These are phyloP conservation scores for Campylorhamphus procurvoides DNA, from an alignment of 2,113 vertebrate species.

Conservation along the genomic window DNA sequence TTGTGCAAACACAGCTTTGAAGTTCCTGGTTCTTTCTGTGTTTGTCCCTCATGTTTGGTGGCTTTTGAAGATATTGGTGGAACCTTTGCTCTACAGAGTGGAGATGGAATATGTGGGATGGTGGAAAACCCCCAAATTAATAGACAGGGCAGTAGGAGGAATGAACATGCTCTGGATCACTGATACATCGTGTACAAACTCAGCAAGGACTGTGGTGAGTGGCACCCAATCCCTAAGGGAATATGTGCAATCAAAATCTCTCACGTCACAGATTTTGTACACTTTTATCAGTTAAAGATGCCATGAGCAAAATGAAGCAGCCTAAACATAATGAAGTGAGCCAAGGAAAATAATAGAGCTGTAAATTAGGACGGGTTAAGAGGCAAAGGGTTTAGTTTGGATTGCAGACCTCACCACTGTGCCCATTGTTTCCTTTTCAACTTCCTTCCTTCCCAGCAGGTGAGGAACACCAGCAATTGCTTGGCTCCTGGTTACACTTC, in stretches of 20 bases:
- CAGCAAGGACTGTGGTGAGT: neutral
- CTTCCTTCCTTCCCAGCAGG: neutral
- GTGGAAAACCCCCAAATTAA: neutral
- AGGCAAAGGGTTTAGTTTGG: neutral
- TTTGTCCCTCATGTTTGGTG: neutral
- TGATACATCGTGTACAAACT: neutral
- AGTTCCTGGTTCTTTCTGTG: neutral
- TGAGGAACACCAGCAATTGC: neutral
- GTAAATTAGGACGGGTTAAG: neutral
- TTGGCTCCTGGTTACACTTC: accelerated
- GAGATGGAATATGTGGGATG: neutral
- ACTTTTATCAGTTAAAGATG: neutral
- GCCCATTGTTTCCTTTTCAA: neutral
- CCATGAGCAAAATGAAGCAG: neutral
- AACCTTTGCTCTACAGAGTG: neutral
- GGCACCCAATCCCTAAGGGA: too few species aligned
- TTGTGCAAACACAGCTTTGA: neutral
- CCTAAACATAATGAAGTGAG: neutral
- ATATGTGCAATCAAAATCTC: accelerated
- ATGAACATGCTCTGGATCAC: neutral
- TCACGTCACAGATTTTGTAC: neutral
- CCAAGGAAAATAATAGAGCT: neutral
- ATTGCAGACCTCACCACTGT: neutral
- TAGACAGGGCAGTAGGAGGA: neutral
- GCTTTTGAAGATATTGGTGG: neutral